Evolutionary conservation across 2,113 vertebrate genomes (phyloP).

Genomic region (Neolamprologus longior): DNA sequence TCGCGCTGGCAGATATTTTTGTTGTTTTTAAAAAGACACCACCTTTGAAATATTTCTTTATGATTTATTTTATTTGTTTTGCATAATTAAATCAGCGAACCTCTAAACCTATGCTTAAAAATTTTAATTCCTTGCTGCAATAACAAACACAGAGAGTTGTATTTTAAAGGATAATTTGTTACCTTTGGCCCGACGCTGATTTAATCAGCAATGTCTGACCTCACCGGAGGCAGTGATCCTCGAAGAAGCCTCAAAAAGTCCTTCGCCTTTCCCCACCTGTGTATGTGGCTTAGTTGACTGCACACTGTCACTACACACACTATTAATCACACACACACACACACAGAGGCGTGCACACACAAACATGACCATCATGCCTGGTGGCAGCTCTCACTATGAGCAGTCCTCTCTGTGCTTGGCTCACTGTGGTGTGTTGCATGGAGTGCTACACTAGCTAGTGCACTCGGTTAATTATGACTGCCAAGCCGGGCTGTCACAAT

Average conservation of each 20-base stretch:
- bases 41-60: neutral
- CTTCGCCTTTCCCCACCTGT: neutral
- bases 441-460: constrained; percentile 16
- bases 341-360: neutral
- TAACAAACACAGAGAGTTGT: neutral
- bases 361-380: neutral
- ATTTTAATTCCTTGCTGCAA: neutral
- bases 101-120: neutral
- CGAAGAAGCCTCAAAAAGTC: neutral
- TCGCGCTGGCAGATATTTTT: neutral
- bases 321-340: neutral
- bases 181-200: neutral
- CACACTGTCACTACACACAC: neutral
- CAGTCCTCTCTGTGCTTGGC: neutral
- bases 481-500: constrained; percentile 34
- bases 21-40: neutral
- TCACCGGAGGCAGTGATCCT: neutral
- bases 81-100: neutral
- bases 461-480: constrained; percentile 56
- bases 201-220: neutral
- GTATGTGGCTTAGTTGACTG: neutral
- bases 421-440: neutral
- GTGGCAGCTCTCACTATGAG: neutral
- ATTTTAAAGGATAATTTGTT: neutral
- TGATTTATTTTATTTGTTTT: neutral